Evolutionary conservation across 37 sponge, comb jelly and placozoan species (phyloP).

Genomic region (Cladorhizidae sp.): DNA sequence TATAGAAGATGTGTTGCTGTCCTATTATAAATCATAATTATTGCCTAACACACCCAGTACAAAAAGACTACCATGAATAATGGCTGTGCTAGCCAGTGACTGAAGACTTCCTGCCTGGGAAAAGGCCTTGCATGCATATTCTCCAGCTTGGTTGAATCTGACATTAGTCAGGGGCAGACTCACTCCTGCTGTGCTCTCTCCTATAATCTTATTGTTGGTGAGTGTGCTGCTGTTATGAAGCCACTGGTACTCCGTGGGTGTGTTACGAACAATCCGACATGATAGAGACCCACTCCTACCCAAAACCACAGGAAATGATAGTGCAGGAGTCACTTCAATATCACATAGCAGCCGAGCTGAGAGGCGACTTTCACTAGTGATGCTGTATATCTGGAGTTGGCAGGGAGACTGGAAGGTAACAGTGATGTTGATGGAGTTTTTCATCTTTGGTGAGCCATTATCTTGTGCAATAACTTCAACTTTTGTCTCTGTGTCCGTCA

Average conservation of each 20-base stretch:
- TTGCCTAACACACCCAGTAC: too few species aligned
- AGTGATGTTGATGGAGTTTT: conserved; percentile 21
- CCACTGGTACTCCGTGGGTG: conserved; percentile 46
- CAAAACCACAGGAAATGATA: background rate
- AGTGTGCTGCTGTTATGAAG: conserved; percentile 39
- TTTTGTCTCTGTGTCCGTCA: background rate
- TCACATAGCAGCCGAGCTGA: conserved; percentile 20
- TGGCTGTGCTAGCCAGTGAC: background rate
- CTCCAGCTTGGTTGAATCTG: conserved; percentile 31
- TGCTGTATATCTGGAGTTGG: conserved; percentile 18
- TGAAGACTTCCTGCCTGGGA: conserved; percentile 42
- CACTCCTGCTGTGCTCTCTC: background rate
- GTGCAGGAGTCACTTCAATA: background rate
- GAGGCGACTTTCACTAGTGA: background rate
- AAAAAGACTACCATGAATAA: conserved; percentile 51
- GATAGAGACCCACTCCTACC: background rate
- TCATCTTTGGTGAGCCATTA: conserved; percentile 25
- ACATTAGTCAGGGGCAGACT: background rate
- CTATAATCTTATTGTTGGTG: background rate
- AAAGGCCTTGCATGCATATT: conserved; percentile 45
- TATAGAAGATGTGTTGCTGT: too few species aligned
- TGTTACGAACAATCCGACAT: conserved; percentile 30
- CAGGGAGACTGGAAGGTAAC: conserved; percentile 39
- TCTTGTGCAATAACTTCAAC: conserved; percentile 56
- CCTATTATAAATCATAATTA: too few species aligned